Conservation (phyloP, 2,113 vertebrate genomes). For the Thryonomys swinderianus region DNA sequence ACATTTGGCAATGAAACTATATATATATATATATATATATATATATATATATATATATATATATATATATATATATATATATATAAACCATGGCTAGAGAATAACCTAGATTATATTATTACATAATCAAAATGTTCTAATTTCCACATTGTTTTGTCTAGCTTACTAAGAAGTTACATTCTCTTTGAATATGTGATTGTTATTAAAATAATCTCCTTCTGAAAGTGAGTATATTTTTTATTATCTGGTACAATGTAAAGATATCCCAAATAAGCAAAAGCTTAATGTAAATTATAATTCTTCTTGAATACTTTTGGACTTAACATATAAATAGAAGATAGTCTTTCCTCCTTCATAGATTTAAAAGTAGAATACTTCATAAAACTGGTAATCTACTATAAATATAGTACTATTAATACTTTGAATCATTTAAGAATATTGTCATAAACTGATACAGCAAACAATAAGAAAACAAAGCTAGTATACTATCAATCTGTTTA, state of each 20-base stretch:
- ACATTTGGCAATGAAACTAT: neutral
- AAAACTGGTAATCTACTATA: neutral
- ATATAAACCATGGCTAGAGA: neutral
- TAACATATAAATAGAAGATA: neutral
- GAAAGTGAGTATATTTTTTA: neutral
- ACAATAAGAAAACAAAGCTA: neutral
- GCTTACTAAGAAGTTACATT: neutral
- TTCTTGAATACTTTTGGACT: neutral
- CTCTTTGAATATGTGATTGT: neutral
- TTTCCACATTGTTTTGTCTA: neutral
- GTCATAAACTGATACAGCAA: neutral
- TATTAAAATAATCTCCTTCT: neutral
- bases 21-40: neutral
- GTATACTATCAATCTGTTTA: neutral
- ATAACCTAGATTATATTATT: neutral
- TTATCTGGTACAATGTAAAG: neutral
- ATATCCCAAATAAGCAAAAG: neutral
- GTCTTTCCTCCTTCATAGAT: neutral
- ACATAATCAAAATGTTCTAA: neutral
- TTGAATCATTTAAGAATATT: neutral
- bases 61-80: neutral
- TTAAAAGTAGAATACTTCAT: neutral
- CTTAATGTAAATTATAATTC: neutral
- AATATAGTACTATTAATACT: neutral
- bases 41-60: neutral